Base-by-base conservation (phyloP, 2,113 vertebrate species). In the Indicator indicator region DNA sequence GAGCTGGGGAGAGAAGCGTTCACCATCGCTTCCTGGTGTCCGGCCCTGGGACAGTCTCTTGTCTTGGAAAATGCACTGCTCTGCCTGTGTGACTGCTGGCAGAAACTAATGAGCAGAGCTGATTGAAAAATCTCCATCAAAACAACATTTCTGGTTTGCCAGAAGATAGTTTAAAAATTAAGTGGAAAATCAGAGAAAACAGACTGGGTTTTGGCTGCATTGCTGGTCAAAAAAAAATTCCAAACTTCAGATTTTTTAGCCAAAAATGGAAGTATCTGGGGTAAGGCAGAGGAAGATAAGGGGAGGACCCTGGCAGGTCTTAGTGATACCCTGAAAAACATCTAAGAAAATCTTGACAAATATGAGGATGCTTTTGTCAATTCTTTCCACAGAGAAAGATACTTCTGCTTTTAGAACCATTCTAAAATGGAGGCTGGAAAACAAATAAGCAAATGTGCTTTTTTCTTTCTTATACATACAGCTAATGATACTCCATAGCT, bases 91-190 rank as follows among this genome's bases (percentile, higher is more conserved):
- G 75, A 69, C 63, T 83, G 48, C 21, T 80, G 91, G 85, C 89
- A 89, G 86, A 63, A 82, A 79, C 32, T 65, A 76, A 84, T 52
- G 50, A 94, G 84, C 78, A 72, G 82, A 85, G 72, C 60, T 89
- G 94, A 87, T 74, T 68, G 72, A 95, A 91, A 74, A 71, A 50
- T 81, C 90, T 90, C 95, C 90, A 95, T 91, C 89, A 74, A 95
- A 97, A 93, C 83, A 94, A 28, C 36, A 79, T 63, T 96, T 91
- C 86, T 94, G 60, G 69, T 90, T 90, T 89, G 89, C 94, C 95
- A 96, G 85, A 81, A 88, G 74, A 95, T 28, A 83, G 77, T 63
- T 92, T 69, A 89, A 93, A 93, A 95, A 95, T 91, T 95, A 92
- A 88, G 79, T 89, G 84, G 89, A 89, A 97, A 93, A 93, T 64